A percentile compares a stretch with the other conserved stretches of the same genome.
These are phyloP conservation scores for Erpornis zantholeuca DNA, from an alignment of 2,113 vertebrate genomes.

Conservation along the genomic window DNA sequence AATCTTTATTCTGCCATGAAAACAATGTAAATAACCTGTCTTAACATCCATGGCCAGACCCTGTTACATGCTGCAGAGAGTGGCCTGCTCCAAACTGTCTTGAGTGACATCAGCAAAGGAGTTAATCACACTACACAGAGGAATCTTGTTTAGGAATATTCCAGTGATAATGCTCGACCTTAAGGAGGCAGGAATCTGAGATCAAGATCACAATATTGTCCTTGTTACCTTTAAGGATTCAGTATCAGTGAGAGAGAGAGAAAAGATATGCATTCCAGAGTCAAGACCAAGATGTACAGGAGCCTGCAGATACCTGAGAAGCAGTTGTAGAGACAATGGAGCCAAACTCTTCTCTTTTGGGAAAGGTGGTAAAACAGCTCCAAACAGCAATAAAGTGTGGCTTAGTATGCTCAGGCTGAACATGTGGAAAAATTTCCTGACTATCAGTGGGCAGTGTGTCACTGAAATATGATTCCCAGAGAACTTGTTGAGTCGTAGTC, in stretches of 20 bases:
- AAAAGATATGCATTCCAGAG: accelerated
- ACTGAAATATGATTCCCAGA: not conserved
- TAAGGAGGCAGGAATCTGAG: not conserved
- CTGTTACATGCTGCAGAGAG: not conserved
- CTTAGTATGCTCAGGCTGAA: not conserved
- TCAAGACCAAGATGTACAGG: not conserved
- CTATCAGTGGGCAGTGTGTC: not conserved
- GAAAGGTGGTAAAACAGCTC: not conserved
- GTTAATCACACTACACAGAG: not conserved
- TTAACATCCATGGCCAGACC: not conserved
- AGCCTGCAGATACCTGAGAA: not conserved
- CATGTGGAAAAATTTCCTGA: not conserved
- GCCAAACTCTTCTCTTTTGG: not conserved
- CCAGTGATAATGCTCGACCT: not conserved
- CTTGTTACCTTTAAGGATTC: not conserved
- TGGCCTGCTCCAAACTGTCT: not conserved
- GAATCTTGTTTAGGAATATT: not conserved
- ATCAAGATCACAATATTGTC: not conserved
- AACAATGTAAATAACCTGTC: not conserved
- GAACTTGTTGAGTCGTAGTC: not conserved
- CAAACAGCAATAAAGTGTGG: accelerated
- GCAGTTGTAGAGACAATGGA: not conserved
- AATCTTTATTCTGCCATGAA: not conserved
- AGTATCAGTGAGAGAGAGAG: not conserved
- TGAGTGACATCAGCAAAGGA: not conserved